These are phyloP conservation scores for Sorex araneus DNA, from an alignment of 2,113 vertebrate species.

Conservation along the genomic window DNA sequence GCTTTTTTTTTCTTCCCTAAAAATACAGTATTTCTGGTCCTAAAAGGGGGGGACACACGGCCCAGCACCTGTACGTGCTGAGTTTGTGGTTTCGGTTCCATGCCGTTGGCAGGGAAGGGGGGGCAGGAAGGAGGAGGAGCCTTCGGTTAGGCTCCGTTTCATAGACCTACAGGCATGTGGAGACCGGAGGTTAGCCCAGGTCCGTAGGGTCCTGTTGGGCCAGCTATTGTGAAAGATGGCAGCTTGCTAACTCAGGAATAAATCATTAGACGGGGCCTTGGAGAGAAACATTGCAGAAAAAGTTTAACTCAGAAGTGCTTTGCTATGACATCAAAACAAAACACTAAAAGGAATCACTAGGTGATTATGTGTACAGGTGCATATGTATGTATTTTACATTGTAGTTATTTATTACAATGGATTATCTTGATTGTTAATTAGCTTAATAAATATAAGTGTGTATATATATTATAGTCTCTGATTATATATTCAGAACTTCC, in stretches of 20 bases:
- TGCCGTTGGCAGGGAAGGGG: neutral
- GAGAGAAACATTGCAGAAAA: slow-evolving; percentile 59
- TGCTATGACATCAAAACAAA: slow-evolving; percentile 51
- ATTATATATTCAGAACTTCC: slow-evolving; percentile 16
- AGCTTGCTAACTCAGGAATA: slow-evolving; percentile 29
- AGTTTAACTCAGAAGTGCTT: slow-evolving; percentile 19
- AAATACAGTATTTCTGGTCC: neutral
- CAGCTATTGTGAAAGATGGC: slow-evolving; percentile 16
- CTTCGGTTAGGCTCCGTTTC: neutral
- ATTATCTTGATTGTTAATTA: slow-evolving; percentile 38
- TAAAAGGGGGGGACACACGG: neutral
- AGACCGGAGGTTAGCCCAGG: slow-evolving; percentile 24
- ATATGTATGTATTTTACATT: neutral
- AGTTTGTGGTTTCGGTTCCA: neutral
- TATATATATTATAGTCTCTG: neutral
- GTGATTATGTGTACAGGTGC: neutral
- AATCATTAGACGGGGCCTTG: neutral
- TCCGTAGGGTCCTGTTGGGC: slow-evolving; percentile 33
- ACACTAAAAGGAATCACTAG: slow-evolving; percentile 17
- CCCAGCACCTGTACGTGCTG: neutral
- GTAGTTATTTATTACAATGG: neutral
- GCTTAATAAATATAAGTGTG: neutral
- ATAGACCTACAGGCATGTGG: slow-evolving; percentile 3
- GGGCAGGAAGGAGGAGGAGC: neutral
- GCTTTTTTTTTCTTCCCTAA: neutral